Evolutionary conservation across 2,888 invertebrate species (phyloP).

Genomic region (Druceiella hillmani): DNA sequence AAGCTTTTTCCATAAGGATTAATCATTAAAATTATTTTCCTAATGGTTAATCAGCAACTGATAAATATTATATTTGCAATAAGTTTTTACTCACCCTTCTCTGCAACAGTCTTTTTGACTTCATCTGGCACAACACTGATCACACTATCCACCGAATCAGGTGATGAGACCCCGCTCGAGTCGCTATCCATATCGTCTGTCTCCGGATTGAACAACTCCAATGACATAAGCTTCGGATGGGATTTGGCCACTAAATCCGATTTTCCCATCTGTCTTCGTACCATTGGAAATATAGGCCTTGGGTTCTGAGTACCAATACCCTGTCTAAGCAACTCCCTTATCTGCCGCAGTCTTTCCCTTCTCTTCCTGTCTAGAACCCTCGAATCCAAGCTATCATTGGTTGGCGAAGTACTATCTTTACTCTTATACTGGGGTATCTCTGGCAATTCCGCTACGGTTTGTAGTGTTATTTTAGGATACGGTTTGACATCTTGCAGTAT

Average conservation of each 20-base stretch:
- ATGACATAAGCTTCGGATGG: slow-evolving; percentile 68
- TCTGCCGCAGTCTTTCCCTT: slow-evolving; percentile 61
- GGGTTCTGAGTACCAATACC: slow-evolving; percentile 60
- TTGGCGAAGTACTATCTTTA: slow-evolving; percentile 35
- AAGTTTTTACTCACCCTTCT: slow-evolving; percentile 44
- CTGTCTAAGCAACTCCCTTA: slow-evolving; percentile 64
- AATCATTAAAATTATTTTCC: too few relatives aligned
- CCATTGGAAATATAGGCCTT: slow-evolving; percentile 61
- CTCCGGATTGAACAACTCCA: slow-evolving; percentile 86
- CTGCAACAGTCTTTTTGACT: slow-evolving; percentile 39
- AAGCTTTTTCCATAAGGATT: too few relatives aligned
- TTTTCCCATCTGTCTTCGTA: slow-evolving; percentile 56
- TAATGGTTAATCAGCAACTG: too few relatives aligned
- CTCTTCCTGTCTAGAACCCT: slow-evolving; percentile 50
- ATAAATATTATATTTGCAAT: too few relatives aligned
- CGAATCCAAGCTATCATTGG: slow-evolving; percentile 40
- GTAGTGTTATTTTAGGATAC: slow-evolving; percentile 54
- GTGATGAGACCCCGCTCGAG: slow-evolving; percentile 81
- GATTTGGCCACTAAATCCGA: slow-evolving; percentile 59
- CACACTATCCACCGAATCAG: slow-evolving; percentile 82
- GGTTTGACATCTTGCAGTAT: slow-evolving; percentile 48
- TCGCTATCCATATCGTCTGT: slow-evolving; percentile 88
- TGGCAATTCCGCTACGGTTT: slow-evolving; percentile 56
- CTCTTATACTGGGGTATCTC: slow-evolving; percentile 55
- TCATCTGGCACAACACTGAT: slow-evolving; percentile 71